Evolutionary conservation across 1,140 invertebrate species (phyloP).

Genomic region (Dendrolimus punctatus): DNA sequence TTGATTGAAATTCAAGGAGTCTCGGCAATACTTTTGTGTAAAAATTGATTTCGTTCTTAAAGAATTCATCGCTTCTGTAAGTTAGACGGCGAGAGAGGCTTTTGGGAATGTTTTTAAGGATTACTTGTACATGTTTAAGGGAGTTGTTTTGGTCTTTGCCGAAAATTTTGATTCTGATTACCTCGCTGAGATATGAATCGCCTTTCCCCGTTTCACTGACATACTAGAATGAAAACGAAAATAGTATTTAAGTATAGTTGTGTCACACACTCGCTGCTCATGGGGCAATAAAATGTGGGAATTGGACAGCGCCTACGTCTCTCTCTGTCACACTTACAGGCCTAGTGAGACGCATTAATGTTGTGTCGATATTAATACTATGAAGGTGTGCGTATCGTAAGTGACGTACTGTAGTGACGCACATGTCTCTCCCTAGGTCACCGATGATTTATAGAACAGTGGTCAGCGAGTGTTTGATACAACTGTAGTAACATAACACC

Average conservation of each 20-base stretch:
- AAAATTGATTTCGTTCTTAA: conserved; percentile 78
- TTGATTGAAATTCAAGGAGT: conserved; percentile 69
- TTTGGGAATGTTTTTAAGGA: conserved; percentile 77
- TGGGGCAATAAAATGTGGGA: too few relatives aligned
- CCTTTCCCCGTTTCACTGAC: conserved; percentile 71
- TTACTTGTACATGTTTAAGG: conserved; percentile 59
- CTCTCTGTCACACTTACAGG: too few relatives aligned
- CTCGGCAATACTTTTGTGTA: conserved; percentile 74
- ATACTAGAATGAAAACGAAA: conserved; percentile 37
- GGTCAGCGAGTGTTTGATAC: too few relatives aligned
- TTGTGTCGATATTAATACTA: too few relatives aligned
- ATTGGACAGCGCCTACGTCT: too few relatives aligned
- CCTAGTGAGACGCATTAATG: too few relatives aligned
- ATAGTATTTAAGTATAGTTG: neutral
- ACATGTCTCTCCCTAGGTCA: too few relatives aligned
- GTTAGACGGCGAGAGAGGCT: conserved; percentile 75
- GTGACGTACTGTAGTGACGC: too few relatives aligned
- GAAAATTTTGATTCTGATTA: conserved; percentile 72
- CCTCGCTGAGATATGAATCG: conserved; percentile 77
- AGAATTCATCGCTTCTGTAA: conserved; percentile 78
- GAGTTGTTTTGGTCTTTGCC: conserved; percentile 48
- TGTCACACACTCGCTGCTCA: too few relatives aligned
- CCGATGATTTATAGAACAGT: too few relatives aligned
- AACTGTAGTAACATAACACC: too few relatives aligned
- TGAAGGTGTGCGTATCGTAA: too few relatives aligned